A percentile compares a stretch with the other conserved stretches of the same genome.
Evolutionary conservation across 1,140 invertebrate species (phyloP).

Genomic region (Eumaeus atala): DNA sequence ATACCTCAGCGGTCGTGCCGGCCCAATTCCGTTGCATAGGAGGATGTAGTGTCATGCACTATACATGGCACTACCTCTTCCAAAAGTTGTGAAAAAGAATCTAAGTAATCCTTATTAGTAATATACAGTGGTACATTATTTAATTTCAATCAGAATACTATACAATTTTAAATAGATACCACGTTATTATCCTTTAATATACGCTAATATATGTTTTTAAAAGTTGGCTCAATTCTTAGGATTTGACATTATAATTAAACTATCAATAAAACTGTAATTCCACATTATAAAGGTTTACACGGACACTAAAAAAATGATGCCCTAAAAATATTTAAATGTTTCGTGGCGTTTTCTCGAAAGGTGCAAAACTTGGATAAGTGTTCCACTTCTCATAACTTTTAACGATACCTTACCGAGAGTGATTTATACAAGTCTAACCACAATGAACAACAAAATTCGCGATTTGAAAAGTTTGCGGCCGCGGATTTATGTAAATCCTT

Average conservation of each 20-base stretch:
- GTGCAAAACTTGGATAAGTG: conserved; percentile 14
- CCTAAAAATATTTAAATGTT: background rate
- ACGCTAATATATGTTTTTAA: no score
- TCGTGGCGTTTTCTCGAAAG: conserved; percentile 5
- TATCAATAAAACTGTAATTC: background rate
- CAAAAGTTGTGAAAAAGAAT: no score
- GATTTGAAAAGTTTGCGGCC: conserved; percentile 6
- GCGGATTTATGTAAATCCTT: background rate
- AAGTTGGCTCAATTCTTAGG: background rate
- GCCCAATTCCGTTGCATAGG: no score
- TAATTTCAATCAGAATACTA: no score
- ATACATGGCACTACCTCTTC: no score
- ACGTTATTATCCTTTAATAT: no score
- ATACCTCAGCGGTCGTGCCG: no score
- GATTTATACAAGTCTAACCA: conserved; percentile 16
- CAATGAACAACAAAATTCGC: conserved; percentile 14
- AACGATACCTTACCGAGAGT: conserved; percentile 15
- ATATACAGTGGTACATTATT: no score
- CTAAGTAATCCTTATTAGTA: no score
- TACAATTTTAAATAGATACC: no score
- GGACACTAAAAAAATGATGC: background rate
- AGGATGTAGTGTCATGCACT: no score
- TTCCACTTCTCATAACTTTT: conserved; percentile 18
- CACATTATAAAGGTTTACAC: background rate
- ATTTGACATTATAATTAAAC: background rate